phyloP scores from a whole-genome alignment of 2,113 vertebrate genomes.

The Rhizomys pruinosus region DNA sequence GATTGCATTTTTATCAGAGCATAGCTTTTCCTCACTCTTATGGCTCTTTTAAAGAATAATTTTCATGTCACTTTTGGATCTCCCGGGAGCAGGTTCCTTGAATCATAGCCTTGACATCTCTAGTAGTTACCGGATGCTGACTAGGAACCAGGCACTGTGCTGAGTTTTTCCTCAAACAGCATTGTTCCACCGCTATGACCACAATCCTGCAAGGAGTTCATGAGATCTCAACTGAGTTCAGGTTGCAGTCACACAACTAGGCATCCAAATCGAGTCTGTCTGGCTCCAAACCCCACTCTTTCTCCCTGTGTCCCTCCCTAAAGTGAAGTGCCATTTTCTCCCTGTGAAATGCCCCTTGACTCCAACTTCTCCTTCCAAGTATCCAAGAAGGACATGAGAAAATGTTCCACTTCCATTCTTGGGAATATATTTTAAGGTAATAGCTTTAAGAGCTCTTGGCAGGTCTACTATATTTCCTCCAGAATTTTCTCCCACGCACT shows the following conservation, averaged over 20 bases:
- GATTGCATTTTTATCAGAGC: constrained; percentile 26
- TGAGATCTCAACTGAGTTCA: not conserved
- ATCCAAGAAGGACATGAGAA: not conserved
- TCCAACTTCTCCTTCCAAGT: not conserved
- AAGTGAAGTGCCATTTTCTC: not conserved
- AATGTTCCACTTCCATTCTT: not conserved
- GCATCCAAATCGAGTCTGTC: not conserved
- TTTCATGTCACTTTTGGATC: constrained; percentile 20
- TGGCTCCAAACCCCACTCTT: not conserved
- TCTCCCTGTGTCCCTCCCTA: not conserved
- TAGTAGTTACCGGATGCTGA: not conserved
- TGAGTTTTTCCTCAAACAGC: not conserved
- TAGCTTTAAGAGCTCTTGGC: not conserved
- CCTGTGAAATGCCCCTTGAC: not conserved
- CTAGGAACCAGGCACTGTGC: not conserved
- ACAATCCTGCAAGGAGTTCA: not conserved
- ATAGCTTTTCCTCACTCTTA: not conserved
- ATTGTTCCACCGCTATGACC: not conserved
- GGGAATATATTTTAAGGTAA: not conserved
- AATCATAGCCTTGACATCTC: not conserved
- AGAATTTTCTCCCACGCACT: not conserved
- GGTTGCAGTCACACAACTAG: not conserved
- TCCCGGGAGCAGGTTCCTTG: not conserved
- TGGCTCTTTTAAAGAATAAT: not conserved
- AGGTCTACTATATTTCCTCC: not conserved